These are phyloP conservation scores for Uria lomvia DNA, from an alignment of 2,113 vertebrate species.

Conservation along the genomic window DNA sequence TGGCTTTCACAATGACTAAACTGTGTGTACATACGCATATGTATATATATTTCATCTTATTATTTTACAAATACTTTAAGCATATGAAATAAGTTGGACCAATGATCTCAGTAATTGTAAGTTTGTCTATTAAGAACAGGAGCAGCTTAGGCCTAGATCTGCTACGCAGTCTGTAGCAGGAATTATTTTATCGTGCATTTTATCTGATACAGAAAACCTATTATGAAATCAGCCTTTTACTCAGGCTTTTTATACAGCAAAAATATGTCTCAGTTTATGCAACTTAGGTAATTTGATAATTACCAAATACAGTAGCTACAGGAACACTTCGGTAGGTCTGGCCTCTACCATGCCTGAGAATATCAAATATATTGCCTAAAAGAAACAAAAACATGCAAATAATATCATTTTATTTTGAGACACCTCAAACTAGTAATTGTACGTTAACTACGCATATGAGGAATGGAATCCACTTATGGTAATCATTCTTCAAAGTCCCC, in stretches of 20 bases:
- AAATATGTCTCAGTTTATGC: background rate
- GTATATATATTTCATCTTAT: background rate
- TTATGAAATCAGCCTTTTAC: background rate
- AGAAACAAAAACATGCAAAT: slow-evolving; percentile 42
- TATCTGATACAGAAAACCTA: background rate
- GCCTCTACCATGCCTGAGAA: background rate
- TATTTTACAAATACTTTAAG: background rate
- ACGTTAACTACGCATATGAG: background rate
- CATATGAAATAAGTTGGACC: background rate
- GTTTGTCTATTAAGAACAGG: background rate
- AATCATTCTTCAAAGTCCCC: background rate
- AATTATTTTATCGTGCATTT: background rate
- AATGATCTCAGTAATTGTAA: slow-evolving; percentile 17
- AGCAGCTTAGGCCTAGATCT: background rate
- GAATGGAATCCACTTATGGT: background rate
- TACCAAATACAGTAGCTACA: background rate
- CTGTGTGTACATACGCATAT: background rate
- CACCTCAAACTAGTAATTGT: background rate
- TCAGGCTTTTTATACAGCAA: background rate
- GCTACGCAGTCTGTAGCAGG: background rate
- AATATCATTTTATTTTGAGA: slow-evolving; percentile 34
- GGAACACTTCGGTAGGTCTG: background rate
- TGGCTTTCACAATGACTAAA: background rate
- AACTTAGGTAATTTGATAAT: background rate
- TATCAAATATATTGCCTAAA: slow-evolving; percentile 20